These are phyloP conservation scores for Onychostruthus taczanowskii DNA, from an alignment of 2,113 vertebrate genomes.

Conservation along the genomic window DNA sequence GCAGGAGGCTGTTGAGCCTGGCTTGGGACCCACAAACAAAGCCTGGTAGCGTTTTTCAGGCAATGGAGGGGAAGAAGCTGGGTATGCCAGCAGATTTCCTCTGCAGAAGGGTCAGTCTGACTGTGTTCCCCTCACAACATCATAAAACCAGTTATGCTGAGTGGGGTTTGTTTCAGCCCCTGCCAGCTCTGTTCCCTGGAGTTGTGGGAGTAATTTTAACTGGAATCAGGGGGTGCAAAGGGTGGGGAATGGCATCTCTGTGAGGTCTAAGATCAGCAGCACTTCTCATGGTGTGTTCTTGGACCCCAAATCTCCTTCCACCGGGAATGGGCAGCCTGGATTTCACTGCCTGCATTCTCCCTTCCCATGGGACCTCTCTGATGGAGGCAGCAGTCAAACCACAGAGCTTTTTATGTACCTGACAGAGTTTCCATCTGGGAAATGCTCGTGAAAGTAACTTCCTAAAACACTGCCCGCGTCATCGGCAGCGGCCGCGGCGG, in stretches of 20 bases:
- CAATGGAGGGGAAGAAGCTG: not conserved
- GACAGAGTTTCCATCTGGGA: slow-evolving; percentile 40
- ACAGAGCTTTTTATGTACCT: slow-evolving; percentile 29
- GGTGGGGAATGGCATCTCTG: not conserved
- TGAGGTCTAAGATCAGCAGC: not conserved
- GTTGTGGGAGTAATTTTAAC: not conserved
- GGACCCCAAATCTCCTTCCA: not conserved
- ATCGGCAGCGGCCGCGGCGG: slow-evolving; percentile 17
- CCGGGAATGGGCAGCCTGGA: not conserved
- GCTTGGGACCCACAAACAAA: not conserved
- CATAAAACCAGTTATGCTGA: not conserved
- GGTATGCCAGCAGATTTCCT: not conserved
- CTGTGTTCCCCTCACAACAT: not conserved
- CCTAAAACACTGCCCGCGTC: slow-evolving; percentile 16
- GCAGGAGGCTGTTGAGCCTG: not conserved
- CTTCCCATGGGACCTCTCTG: not conserved
- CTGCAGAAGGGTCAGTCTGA: not conserved
- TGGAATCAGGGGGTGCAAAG: not conserved
- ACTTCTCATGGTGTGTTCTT: not conserved
- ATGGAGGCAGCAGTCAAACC: not conserved
- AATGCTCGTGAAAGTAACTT: slow-evolving; percentile 60
- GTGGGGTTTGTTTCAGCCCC: not conserved
- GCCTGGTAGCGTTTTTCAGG: not conserved
- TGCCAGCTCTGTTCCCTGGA: not conserved
- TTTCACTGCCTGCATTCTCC: not conserved